Evolutionary conservation across 1,140 invertebrate species (phyloP).

Genomic region (Sitobion miscanthi): DNA sequence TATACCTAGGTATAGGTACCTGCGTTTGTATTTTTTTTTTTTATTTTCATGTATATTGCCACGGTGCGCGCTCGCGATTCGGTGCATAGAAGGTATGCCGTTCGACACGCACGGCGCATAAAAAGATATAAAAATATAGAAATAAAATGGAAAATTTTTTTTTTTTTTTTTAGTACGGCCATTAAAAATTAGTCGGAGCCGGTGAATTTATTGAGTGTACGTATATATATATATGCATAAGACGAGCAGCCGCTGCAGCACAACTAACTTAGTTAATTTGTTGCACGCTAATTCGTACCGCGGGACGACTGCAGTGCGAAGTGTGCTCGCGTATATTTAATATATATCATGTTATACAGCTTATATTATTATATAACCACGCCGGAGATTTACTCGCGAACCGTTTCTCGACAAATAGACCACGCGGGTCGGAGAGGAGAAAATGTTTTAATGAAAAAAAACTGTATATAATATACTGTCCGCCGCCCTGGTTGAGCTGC

Average conservation of each 20-base stretch:
- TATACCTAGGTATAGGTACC: neutral
- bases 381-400: neutral
- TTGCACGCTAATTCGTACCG: neutral
- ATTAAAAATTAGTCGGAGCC: conserved; percentile 2
- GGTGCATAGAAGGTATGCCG: neutral
- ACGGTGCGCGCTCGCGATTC: neutral
- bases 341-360: neutral
- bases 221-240: neutral
- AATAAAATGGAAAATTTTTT: neutral
- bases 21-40: neutral
- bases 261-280: neutral
- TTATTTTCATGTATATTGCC: neutral
- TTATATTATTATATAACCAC: too few relatives aligned
- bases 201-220: neutral
- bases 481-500: neutral
- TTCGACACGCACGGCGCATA: neutral
- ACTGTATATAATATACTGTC: neutral
- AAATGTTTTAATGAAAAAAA: neutral
- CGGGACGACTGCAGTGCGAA: too few relatives aligned
- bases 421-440: neutral
- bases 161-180: neutral
- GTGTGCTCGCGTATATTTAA: neutral
- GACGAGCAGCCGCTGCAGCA: neutral
- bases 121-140: neutral
- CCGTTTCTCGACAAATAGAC: neutral